Percentiles rank a stretch among this genome's conserved stretches.
Evolutionary conservation across 2,888 invertebrate species (phyloP).

Genomic region (Tillus elongatus): DNA sequence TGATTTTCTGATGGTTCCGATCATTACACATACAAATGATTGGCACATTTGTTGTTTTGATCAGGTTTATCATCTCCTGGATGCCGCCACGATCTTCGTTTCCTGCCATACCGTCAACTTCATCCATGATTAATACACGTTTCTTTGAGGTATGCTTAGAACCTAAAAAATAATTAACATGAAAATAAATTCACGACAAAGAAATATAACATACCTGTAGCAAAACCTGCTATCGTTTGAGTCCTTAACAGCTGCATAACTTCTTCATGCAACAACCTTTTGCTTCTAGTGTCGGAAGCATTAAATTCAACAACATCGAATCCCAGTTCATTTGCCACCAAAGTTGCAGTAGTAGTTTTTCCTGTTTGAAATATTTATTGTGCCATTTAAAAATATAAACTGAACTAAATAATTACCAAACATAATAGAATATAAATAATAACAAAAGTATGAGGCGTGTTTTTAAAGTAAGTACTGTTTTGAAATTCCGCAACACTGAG

Average conservation of each 20-base stretch:
- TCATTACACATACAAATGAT: conserved; percentile 99
- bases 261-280: conserved; percentile 73
- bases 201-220: conserved; percentile 52
- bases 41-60: conserved; percentile 79
- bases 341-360: conserved; percentile 81
- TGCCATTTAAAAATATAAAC: no score
- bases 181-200: no score
- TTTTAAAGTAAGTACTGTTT: no score
- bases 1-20: conserved; percentile 84
- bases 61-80: conserved; percentile 84
- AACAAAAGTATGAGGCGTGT: no score
- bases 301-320: conserved; percentile 91
- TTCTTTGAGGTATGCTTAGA: conserved; percentile 49
- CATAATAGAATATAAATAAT: no score
- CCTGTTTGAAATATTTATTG: conserved; percentile 9
- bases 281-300: conserved; percentile 93
- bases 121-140: conserved; percentile 97
- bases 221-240: conserved; percentile 63
- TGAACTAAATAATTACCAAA: background rate
- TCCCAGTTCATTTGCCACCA: conserved; percentile 83
- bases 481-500: no score
- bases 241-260: conserved; percentile 73
- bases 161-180: conserved; percentile 24
- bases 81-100: conserved; percentile 98
- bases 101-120: conserved; percentile 99